Evolutionary conservation across 2,888 invertebrate genomes (phyloP), one percentile per base, ranked within the genome.

Genomic region (Drosophila pegasa): DNA sequence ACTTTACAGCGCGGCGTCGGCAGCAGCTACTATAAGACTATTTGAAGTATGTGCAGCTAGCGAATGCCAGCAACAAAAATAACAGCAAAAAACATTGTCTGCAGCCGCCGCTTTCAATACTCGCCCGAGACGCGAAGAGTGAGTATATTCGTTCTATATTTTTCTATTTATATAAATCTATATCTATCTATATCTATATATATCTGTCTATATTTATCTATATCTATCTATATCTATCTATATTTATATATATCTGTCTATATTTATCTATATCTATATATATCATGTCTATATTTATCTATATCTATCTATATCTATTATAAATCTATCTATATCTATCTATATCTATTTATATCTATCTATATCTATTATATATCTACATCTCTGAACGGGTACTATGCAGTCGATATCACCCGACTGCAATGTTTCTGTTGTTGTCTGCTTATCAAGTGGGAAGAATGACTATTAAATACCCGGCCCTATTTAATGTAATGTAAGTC

Each of bases 21-120:
- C 75, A 63, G 76, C 87, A 76, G 71, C 69, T 71, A 78, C 73
- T 56, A 61, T 70, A 84, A 76, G 82, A 76, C 81, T 76, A 76
- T 87, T 80, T 87, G 81, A 83, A 87, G 85, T 78, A 87, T 87
- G 87, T 84, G 85, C 81, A 74, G 73, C 35, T 43, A 63, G 61
- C 55, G 37, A 66, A 45, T 16, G 55, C 56, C 65, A 77, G 45
- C 65, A 60, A 56, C 57, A 79, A 70, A 59, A 59, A 55, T n/a
- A 51, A 50, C 59, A 77, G 41, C 65, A 56, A 47, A 50, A 76
- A 82, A 61, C 14, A 9, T 3, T 60, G 81, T 69, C 84, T 72
- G 38, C 31, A 43, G 38, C 22, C 48, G 41, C 37, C 45, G 43
- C 22, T 60, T 50, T 55, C 38, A 5, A 1, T 45, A 3, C 2